These are phyloP conservation scores for Tragelaphus imberbis DNA, from an alignment of 2,113 vertebrate species.

Conservation along the genomic window DNA sequence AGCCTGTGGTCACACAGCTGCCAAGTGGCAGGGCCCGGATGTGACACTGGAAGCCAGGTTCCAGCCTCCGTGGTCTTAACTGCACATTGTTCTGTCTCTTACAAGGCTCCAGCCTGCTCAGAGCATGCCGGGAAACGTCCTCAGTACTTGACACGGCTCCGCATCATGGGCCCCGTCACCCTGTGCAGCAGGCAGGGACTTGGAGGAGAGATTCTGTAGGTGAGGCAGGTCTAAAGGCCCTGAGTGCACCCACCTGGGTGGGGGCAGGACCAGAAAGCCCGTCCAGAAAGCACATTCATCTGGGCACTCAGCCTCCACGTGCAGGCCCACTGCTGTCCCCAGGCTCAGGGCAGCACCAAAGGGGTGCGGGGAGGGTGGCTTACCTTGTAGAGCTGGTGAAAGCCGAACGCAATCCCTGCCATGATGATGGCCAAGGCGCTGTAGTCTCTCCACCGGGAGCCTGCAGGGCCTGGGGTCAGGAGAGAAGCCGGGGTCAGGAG, in stretches of 20 bases:
- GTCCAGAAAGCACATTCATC: rapidly evolving
- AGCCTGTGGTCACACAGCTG: background rate
- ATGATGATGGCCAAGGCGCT: constrained; percentile 93
- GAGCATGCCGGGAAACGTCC: rapidly evolving
- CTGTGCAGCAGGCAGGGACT: background rate
- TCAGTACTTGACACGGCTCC: rapidly evolving
- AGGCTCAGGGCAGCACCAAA: background rate
- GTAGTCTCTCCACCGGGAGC: constrained; percentile 95
- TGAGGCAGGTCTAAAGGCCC: background rate
- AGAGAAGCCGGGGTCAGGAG: constrained; percentile 6
- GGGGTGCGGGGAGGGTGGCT: background rate
- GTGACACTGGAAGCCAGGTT: background rate
- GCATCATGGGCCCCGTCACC: rapidly evolving
- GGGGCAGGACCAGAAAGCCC: rapidly evolving
- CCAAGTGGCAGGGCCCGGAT: background rate
- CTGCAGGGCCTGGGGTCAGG: constrained; percentile 78
- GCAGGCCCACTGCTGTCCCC: background rate
- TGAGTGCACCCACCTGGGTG: rapidly evolving
- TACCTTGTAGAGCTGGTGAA: constrained; percentile 97
- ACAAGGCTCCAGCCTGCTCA: background rate
- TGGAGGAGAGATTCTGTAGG: background rate
- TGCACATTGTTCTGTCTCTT: background rate
- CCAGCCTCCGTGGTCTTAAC: background rate
- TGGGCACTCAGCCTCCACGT: rapidly evolving
- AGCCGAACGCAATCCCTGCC: constrained; percentile 94